Evolutionary conservation across 1,140 invertebrate species (phyloP).

Genomic region (Calliphora vicina): DNA sequence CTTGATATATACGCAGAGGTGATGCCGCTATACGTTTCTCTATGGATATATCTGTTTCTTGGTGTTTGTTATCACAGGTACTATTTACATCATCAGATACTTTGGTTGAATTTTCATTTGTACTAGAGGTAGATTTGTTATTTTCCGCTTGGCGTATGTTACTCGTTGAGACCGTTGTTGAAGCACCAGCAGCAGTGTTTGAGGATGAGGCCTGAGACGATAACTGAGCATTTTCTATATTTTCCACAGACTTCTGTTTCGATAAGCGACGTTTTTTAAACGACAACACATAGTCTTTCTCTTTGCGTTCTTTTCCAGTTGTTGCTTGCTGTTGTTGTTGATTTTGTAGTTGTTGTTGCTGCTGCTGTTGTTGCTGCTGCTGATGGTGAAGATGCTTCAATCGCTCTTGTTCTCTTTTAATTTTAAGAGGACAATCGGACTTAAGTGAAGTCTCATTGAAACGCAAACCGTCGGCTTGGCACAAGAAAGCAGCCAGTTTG

Average conservation of each 20-base stretch:
- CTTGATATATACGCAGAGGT: constrained; percentile 53
- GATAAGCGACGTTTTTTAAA: constrained; percentile 60
- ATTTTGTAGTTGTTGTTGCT: constrained; percentile 40
- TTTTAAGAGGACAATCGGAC: constrained; percentile 55
- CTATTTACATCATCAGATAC: constrained; percentile 16
- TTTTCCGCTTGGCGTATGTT: constrained; percentile 48
- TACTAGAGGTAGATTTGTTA: constrained; percentile 38
- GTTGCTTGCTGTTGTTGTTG: constrained; percentile 40
- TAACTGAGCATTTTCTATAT: constrained; percentile 46
- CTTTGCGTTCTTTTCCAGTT: constrained; percentile 53
- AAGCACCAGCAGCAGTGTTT: neutral
- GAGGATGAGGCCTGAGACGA: constrained; percentile 40
- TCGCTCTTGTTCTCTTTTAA: constrained; percentile 48
- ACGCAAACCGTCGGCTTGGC: constrained; percentile 66
- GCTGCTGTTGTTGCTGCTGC: constrained; percentile 41
- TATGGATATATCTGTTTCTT: neutral
- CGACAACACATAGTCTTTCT: constrained; percentile 58
- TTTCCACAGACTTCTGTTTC: constrained; percentile 59
- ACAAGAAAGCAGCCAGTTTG: constrained; percentile 78
- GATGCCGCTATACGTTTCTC: constrained; percentile 45
- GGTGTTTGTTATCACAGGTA: constrained; percentile 10
- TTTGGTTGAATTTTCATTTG: constrained; percentile 22
- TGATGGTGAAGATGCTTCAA: constrained; percentile 36
- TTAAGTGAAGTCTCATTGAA: constrained; percentile 52
- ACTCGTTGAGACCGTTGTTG: constrained; percentile 44